Base-by-base conservation (phyloP, 2,888 invertebrate genomes). In the Athalia cordata region DNA sequence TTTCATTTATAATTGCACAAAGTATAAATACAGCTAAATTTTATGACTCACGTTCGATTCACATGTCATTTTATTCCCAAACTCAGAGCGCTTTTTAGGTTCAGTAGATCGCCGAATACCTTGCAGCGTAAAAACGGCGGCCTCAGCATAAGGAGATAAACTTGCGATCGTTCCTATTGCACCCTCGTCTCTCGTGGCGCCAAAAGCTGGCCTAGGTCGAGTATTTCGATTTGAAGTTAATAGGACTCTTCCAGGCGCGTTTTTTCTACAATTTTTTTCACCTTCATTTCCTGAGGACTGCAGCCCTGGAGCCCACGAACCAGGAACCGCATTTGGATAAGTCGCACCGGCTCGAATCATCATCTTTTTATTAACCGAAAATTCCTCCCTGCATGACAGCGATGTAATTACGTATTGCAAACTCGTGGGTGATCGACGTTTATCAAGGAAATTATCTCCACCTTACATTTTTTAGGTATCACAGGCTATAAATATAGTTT, bases 181-280 rank as follows among this genome's bases (percentile, higher is more conserved):
- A 3, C 64, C 76, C 59, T 76, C 76, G 76, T 64, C 49, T 49
- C 76, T 76, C n/a, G 76, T 76, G 7, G 64, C 76, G 29, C 76
- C 76, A 11, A 64, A 64, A 50, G 76, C 76, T 64, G 76, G 76
- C 55, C 45, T 43, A 11, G 47, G 72, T 11, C 72, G 59, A 72
- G n/a, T 72, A 57, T 72, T 57, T 47, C 45, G 29, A 8, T 59
- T 45, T 47, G 13, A 59, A 5, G 70, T 57, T 70, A 11, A 70
- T 45, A n/a, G 45, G 57, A 67, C 9, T 52, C 52, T 15, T 0
- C 29, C 2, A 29, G 29, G 29, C 2, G 29, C 29, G 29, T 29
- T 29, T 29, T 2, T 29, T 29, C 29, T 29, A 29, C 29, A 29
- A 29, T 29, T 29, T 29, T 29, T 29, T 29, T 2, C 29, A 29